Evolutionary conservation across 2,888 invertebrate genomes (phyloP).

Genomic region (Hartigia nigra): DNA sequence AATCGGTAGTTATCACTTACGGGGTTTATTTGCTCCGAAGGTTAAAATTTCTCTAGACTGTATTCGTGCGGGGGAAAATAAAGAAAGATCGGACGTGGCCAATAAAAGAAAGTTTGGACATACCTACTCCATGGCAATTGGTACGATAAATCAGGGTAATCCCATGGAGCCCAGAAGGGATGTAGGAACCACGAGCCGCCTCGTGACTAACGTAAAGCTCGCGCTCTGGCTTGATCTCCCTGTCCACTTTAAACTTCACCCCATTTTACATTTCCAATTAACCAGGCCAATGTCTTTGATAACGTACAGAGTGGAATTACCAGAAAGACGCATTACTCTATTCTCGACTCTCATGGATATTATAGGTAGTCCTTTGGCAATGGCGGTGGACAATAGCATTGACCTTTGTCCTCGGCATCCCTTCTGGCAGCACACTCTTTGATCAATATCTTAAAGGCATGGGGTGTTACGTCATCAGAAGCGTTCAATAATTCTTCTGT

Average conservation of each 20-base stretch:
- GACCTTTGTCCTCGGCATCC: constrained; percentile 38
- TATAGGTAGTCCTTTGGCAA: constrained; percentile 12
- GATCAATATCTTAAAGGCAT: constrained; percentile 45
- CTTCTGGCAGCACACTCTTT: constrained; percentile 39
- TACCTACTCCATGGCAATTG: constrained; percentile 16
- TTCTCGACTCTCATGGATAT: neutral
- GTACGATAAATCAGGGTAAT: constrained; percentile 22
- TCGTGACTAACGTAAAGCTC: constrained; percentile 8
- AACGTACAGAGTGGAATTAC: neutral
- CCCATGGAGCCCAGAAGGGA: constrained; percentile 13
- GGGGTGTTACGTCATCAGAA: constrained; percentile 45
- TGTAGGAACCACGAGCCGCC: constrained; percentile 4
- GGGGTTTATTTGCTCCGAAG: neutral
- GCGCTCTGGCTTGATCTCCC: constrained; percentile 17
- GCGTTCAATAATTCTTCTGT: constrained; percentile 41
- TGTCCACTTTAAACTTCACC: constrained; percentile 12
- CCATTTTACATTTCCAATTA: neutral
- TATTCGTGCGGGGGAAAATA: neutral
- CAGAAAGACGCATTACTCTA: neutral
- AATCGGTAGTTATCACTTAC: neutral
- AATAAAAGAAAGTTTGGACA: constrained; percentile 24
- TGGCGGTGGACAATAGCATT: constrained; percentile 37
- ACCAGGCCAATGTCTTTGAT: neutral
- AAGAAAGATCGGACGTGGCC: constrained; percentile 10
- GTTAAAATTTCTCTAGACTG: neutral